phyloP scores from a whole-genome alignment of 2,113 vertebrate genomes.

The Amia ocellicauda region DNA sequence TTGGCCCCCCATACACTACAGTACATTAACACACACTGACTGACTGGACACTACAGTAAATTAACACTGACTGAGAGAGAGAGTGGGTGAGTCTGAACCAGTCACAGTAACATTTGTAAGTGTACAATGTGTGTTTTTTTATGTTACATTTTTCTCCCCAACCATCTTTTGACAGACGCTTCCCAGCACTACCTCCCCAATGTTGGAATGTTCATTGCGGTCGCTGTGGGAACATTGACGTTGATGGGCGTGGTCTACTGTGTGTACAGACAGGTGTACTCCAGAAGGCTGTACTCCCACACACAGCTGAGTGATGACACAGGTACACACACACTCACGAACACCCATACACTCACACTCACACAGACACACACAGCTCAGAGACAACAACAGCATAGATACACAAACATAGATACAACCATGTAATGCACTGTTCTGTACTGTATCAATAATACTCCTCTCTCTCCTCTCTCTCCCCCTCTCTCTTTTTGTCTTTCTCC shows the following conservation, averaged over 20 bases:
- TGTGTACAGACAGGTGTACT: constrained; percentile 68
- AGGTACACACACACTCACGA: constrained; percentile 36
- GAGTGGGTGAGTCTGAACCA: too few species aligned
- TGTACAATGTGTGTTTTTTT: too few species aligned
- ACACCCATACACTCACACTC: neutral
- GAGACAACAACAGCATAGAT: too few species aligned
- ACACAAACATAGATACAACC: too few species aligned
- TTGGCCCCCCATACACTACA: too few species aligned
- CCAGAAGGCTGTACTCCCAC: constrained; percentile 63
- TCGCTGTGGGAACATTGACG: constrained; percentile 52
- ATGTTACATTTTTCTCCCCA: too few species aligned
- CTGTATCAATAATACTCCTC: too few species aligned
- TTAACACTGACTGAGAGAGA: too few species aligned
- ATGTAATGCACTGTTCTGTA: too few species aligned
- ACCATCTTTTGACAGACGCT: constrained; percentile 40
- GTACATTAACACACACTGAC: too few species aligned
- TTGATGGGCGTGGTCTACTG: constrained; percentile 65
- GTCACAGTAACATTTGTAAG: too few species aligned
- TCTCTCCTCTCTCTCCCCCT: neutral
- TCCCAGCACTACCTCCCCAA: constrained; percentile 46
- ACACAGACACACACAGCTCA: neutral
- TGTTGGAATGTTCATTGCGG: constrained; percentile 61
- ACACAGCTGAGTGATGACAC: constrained; percentile 54
- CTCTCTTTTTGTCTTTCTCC: neutral
- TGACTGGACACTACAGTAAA: too few species aligned